Conservation (phyloP, 2,797 vertebrate genomes). For the Kryptolebias ocellatus region DNA sequence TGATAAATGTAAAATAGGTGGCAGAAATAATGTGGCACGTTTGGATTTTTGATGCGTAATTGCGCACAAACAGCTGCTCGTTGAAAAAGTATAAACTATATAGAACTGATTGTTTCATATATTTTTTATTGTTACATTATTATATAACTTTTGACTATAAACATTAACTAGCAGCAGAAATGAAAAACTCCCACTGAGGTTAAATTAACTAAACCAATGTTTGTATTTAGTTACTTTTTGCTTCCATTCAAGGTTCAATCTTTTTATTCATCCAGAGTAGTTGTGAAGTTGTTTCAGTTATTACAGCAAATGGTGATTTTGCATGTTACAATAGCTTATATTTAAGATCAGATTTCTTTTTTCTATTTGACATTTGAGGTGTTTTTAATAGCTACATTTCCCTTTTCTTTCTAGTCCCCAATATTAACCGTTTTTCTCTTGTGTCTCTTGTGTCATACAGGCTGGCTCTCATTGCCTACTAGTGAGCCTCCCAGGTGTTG, state of each 20-base stretch:
- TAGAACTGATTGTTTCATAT: no score
- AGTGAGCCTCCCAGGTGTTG: slow-evolving; percentile 21
- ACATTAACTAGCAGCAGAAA: no score
- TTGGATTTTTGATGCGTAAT: slow-evolving; percentile 2
- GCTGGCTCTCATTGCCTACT: slow-evolving; percentile 45
- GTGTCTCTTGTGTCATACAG: slow-evolving; percentile 32
- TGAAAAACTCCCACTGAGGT: no score
- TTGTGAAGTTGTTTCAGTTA: no score
- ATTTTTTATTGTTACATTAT: no score
- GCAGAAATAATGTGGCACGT: neutral
- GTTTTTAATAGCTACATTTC: neutral
- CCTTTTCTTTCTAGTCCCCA: neutral
- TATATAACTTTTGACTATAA: no score
- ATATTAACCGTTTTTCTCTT: neutral
- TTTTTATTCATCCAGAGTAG: neutral
- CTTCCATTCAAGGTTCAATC: neutral
- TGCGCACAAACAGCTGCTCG: neutral
- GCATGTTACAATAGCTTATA: neutral
- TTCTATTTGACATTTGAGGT: neutral
- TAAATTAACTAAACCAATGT: neutral
- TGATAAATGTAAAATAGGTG: no score
- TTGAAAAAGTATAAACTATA: neutral
- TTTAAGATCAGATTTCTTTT: no score
- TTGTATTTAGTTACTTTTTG: neutral
- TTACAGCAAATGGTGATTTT: neutral